These are phyloP conservation scores for Thalassoma bifasciatum DNA, from an alignment of 2,113 vertebrate genomes.

Conservation along the genomic window DNA sequence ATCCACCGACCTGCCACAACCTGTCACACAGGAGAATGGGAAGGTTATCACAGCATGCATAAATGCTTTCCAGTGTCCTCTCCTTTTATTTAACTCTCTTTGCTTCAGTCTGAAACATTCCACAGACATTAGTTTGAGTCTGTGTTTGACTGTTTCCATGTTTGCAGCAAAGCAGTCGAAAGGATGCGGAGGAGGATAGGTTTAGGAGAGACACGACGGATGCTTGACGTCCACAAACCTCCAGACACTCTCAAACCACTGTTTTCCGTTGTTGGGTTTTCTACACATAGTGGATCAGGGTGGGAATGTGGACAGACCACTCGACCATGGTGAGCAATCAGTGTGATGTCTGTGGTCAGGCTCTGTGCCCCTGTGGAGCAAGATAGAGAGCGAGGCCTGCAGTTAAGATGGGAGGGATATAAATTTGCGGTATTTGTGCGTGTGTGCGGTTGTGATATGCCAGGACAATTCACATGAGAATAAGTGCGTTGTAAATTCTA, in stretches of 20 bases:
- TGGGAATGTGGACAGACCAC: constrained; percentile 77
- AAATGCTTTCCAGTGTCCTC: background rate
- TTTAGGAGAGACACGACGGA: constrained; percentile 51
- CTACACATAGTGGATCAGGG: constrained; percentile 70
- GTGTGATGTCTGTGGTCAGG: constrained; percentile 79
- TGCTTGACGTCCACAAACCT: constrained; percentile 53
- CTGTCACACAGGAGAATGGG: constrained; percentile 71
- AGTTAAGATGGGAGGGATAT: constrained; percentile 64
- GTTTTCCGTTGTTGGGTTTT: constrained; percentile 75
- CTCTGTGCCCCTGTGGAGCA: constrained; percentile 66
- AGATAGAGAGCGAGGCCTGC: constrained; percentile 56
- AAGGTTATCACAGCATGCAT: constrained; percentile 34
- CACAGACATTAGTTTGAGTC: constrained; percentile 31
- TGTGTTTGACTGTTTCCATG: constrained; percentile 39
- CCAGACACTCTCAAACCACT: constrained; percentile 70
- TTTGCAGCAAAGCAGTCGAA: constrained; percentile 36
- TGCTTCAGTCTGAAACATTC: constrained; percentile 3
- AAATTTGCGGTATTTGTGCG: constrained; percentile 31
- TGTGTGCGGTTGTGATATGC: constrained; percentile 20
- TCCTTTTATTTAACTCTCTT: background rate
- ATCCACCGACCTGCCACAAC: constrained; percentile 63
- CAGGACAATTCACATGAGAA: constrained; percentile 14
- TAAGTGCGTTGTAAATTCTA: constrained; percentile 6
- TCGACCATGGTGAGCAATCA: constrained; percentile 75
- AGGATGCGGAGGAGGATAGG: background rate